These are phyloP conservation scores for Hyalella azteca DNA, from an alignment of 2,888 invertebrate species.

Conservation along the genomic window DNA sequence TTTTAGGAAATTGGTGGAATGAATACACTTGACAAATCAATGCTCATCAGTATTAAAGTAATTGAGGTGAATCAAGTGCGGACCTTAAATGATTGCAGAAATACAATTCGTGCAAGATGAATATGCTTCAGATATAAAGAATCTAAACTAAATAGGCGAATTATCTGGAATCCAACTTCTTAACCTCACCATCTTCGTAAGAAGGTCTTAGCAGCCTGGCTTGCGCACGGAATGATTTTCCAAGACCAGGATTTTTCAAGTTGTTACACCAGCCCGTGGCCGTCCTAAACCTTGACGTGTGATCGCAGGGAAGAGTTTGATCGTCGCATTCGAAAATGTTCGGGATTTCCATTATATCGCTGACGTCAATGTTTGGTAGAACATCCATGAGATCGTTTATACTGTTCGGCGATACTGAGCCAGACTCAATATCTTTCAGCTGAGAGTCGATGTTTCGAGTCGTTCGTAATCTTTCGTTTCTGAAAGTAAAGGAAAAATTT, in stretches of 20 bases:
- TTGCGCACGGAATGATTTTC: conserved; percentile 64
- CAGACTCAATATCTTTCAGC: conserved; percentile 60
- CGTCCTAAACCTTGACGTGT: conserved; percentile 64
- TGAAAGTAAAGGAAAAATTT: too few species aligned
- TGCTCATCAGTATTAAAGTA: too few species aligned
- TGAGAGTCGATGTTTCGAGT: conserved; percentile 51
- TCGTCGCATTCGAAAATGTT: conserved; percentile 64
- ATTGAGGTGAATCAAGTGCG: too few species aligned
- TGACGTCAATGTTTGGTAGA: conserved; percentile 65
- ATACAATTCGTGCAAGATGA: too few species aligned
- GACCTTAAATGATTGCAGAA: too few species aligned
- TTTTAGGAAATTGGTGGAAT: too few species aligned
- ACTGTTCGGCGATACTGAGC: conserved; percentile 60
- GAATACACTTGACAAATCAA: too few species aligned
- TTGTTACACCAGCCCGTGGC: conserved; percentile 67
- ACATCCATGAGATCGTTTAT: conserved; percentile 64
- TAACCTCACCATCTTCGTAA: conserved; percentile 63
- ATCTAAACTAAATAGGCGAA: background rate
- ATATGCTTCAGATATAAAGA: too few species aligned
- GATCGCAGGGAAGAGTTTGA: conserved; percentile 66
- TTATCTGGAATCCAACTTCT: too few species aligned
- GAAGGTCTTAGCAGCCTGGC: conserved; percentile 63
- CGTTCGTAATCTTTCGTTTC: conserved; percentile 39
- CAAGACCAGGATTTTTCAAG: conserved; percentile 64
- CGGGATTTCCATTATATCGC: conserved; percentile 64